These are phyloP conservation scores for Pardalotus punctatus DNA, from an alignment of 2,113 vertebrate genomes.

Conservation along the genomic window DNA sequence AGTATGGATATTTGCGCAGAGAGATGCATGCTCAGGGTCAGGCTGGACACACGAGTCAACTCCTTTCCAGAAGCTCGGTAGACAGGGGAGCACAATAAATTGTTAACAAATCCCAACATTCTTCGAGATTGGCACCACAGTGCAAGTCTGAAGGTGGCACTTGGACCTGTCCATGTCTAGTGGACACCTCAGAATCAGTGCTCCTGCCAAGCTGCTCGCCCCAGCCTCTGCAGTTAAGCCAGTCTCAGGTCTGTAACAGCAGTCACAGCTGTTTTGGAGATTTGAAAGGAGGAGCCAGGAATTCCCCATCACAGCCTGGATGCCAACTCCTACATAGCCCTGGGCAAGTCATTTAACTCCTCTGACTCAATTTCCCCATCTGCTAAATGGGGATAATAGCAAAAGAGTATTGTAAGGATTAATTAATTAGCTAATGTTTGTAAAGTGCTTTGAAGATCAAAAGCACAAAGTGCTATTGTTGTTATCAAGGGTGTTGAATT, in stretches of 20 bases:
- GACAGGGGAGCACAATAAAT: not conserved
- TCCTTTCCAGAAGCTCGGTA: not conserved
- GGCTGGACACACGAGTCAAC: not conserved
- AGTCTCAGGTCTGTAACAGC: not conserved
- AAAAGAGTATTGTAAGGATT: slow-evolving; percentile 40
- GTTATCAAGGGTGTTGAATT: slow-evolving; percentile 60
- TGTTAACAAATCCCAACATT: not conserved
- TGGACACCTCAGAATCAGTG: not conserved
- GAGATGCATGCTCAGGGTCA: not conserved
- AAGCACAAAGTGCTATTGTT: slow-evolving; percentile 38
- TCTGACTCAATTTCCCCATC: slow-evolving; percentile 45
- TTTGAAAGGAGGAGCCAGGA: slow-evolving; percentile 33
- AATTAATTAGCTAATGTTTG: slow-evolving; percentile 55
- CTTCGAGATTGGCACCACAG: not conserved
- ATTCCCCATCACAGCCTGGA: slow-evolving; percentile 39
- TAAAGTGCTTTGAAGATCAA: slow-evolving; percentile 50
- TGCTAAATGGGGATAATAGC: slow-evolving; percentile 33
- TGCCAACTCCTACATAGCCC: slow-evolving; percentile 14
- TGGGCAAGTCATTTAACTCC: slow-evolving; percentile 14
- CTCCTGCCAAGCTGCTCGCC: not conserved
- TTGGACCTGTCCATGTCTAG: not conserved
- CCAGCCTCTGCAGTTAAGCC: not conserved
- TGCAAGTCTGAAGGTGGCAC: not conserved
- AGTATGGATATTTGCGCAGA: not conserved
- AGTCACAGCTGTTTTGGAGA: slow-evolving; percentile 30